A percentile compares a stretch with the other conserved stretches of the same genome.
Conservation (phyloP, 2,113 vertebrate genomes). For the pig (Sus scrofa) region T2T-Sscrofa CM000817.6:118449501-118450000, state of each 20-base stretch:
- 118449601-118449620: background rate
- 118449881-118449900: background rate
- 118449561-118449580: too few species aligned
- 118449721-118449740: background rate
- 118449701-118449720: background rate
- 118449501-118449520: too few species aligned
- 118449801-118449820: background rate
- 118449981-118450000: background rate
- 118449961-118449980: background rate
- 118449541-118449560: too few species aligned
- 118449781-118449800: background rate
- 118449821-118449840: background rate
- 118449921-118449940: background rate
- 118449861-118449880: background rate
- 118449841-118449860: background rate
- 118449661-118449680: background rate
- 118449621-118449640: background rate
- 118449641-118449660: background rate
- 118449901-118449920: background rate
- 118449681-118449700: background rate
- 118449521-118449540: too few species aligned
- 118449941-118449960: slow-evolving; percentile 19
- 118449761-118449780: background rate
- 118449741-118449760: background rate
- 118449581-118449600: too few species aligned